phyloP scores from a whole-genome alignment of 2,888 invertebrate genomes.

The Trimorus sp. region DNA sequence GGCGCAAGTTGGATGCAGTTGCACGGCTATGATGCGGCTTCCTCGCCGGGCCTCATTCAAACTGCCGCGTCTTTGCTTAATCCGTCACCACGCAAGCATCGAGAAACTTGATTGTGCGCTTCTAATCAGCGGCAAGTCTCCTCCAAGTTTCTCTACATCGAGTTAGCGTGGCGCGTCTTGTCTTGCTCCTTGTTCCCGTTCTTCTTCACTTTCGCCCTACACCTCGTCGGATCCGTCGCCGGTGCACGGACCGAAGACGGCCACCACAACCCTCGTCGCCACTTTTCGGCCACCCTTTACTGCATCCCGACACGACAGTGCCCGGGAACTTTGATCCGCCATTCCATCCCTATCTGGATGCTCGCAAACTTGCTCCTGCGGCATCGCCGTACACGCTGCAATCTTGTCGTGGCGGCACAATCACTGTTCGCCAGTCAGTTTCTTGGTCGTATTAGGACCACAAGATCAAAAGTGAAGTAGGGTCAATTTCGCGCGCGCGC shows the following conservation, averaged over 20 bases:
- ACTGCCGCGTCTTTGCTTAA: conserved; percentile 72
- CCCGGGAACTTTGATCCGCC: conserved; percentile 75
- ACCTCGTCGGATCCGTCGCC: conserved; percentile 32
- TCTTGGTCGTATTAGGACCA: conserved; percentile 38
- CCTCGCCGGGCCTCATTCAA: conserved; percentile 51
- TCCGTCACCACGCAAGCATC: conserved; percentile 72
- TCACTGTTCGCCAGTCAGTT: conserved; percentile 44
- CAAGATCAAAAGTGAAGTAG: conserved; percentile 49
- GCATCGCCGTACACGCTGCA: conserved; percentile 32
- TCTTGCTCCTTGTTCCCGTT: conserved; percentile 29
- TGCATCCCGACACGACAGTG: conserved; percentile 63
- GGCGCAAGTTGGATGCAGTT: conserved; percentile 56
- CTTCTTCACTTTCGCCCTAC: conserved; percentile 27
- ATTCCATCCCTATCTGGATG: conserved; percentile 71
- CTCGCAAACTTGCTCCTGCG: conserved; percentile 59
- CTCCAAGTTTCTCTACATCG: conserved; percentile 77
- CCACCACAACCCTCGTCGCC: conserved; percentile 67
- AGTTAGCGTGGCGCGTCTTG: conserved; percentile 70
- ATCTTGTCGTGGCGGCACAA: conserved; percentile 39
- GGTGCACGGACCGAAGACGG: conserved; percentile 23
- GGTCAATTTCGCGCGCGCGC: conserved; percentile 35
- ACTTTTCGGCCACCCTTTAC: conserved; percentile 62
- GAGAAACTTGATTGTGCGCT: conserved; percentile 77
- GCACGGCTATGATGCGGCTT: conserved; percentile 55
- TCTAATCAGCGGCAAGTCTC: conserved; percentile 79